Percentiles rank a stretch among this genome's conserved stretches.
phyloP scores from a whole-genome alignment of 2,888 invertebrate species.

The Imbricaverruca yamaguchii region DNA sequence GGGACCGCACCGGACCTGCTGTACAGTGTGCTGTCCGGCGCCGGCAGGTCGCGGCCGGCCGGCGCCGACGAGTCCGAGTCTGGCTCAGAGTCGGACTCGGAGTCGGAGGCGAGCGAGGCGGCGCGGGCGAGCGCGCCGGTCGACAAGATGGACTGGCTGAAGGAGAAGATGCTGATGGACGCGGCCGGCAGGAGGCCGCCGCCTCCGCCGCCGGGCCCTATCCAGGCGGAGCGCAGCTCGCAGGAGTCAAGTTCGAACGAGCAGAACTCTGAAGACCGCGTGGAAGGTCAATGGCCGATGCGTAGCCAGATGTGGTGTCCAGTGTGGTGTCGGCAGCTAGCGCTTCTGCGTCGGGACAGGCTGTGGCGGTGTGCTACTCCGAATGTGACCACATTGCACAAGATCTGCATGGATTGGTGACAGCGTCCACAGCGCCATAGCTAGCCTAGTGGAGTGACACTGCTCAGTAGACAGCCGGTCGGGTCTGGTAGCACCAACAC shows the following conservation, averaged over 20 bases:
- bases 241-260: not conserved
- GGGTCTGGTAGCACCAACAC: too few relatives aligned
- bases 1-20: not conserved
- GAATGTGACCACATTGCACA: too few relatives aligned
- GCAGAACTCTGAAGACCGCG: not conserved
- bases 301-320: too few relatives aligned
- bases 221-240: not conserved
- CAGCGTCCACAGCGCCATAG: too few relatives aligned
- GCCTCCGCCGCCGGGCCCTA: not conserved
- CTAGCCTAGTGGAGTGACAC: too few relatives aligned
- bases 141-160: slow-evolving; percentile 18
- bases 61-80: not conserved
- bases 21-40: not conserved
- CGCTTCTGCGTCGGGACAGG: too few relatives aligned
- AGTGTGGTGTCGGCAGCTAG: too few relatives aligned
- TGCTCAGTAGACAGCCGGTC: too few relatives aligned
- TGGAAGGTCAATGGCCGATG: not conserved
- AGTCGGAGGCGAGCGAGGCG: not conserved
- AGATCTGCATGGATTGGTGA: too few relatives aligned
- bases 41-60: not conserved
- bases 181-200: slow-evolving; percentile 2
- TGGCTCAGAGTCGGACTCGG: not conserved
- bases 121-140: too few relatives aligned
- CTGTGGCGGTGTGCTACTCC: too few relatives aligned
- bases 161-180: slow-evolving; percentile 14